Evolutionary conservation across 2,888 invertebrate genomes (phyloP).

Genomic region (Chloromyia formosa): DNA sequence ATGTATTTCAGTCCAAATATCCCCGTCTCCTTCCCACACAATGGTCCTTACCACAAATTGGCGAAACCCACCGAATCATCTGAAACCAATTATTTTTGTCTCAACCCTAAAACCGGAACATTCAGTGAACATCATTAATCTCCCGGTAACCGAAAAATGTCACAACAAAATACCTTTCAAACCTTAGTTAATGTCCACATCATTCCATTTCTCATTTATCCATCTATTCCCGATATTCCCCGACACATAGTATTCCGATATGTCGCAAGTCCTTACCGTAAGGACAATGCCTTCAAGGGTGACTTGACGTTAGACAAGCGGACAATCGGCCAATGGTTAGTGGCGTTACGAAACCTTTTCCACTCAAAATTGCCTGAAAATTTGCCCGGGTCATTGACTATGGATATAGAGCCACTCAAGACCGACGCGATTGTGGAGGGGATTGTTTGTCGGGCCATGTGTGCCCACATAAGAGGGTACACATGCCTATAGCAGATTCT

Average conservation of each 20-base stretch:
- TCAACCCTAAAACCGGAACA: background rate
- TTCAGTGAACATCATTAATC: constrained; percentile 46
- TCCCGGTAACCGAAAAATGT: constrained; percentile 47
- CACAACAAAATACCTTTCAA: constrained; percentile 49
- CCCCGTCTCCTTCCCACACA: too few relatives aligned
- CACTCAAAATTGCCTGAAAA: constrained; percentile 12
- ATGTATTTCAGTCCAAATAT: too few relatives aligned
- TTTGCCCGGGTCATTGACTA: constrained; percentile 21
- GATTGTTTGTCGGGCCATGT: too few relatives aligned
- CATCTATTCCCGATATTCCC: constrained; percentile 3
- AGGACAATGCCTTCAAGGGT: constrained; percentile 38
- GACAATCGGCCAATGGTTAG: constrained; percentile 37
- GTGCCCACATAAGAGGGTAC: too few relatives aligned
- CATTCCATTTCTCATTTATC: constrained; percentile 33
- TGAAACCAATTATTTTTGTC: constrained; percentile 38
- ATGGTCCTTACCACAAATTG: too few relatives aligned
- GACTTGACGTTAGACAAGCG: constrained; percentile 37
- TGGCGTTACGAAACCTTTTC: background rate
- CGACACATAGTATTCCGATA: background rate
- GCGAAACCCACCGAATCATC: constrained; percentile 1
- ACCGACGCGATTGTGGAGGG: background rate
- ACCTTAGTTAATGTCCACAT: constrained; percentile 41
- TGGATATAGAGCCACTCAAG: constrained; percentile 5
- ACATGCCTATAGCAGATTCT: background rate
- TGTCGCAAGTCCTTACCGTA: background rate